A percentile compares a stretch with the other conserved stretches of the same genome.
These are phyloP conservation scores for Spisula subtruncata DNA, from an alignment of 2,888 invertebrate species.

Conservation along the genomic window DNA sequence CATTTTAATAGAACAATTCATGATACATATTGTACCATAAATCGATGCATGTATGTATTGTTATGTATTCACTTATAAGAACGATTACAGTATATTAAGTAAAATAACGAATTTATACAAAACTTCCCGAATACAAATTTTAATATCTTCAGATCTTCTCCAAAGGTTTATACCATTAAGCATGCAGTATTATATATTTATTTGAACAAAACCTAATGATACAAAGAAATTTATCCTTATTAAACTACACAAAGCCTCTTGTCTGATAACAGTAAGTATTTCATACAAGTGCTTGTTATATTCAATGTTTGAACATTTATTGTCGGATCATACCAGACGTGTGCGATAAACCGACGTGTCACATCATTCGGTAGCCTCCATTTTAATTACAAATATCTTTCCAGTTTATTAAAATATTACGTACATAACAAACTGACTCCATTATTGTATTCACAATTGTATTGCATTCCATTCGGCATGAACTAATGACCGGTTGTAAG, in stretches of 20 bases:
- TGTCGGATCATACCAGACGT: background rate
- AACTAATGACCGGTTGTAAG: too few species aligned
- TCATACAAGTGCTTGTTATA: background rate
- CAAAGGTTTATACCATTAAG: background rate
- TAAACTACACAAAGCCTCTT: background rate
- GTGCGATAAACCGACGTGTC: background rate
- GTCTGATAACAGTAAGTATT: conserved; percentile 27
- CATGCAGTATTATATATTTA: background rate
- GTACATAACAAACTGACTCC: too few species aligned
- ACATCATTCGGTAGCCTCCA: background rate
- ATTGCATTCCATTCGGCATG: too few species aligned
- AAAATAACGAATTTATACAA: too few species aligned
- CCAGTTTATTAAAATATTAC: too few species aligned
- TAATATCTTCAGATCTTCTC: background rate
- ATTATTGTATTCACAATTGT: too few species aligned
- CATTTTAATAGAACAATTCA: too few species aligned
- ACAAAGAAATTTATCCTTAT: conserved; percentile 21
- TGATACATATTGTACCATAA: too few species aligned
- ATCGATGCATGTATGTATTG: too few species aligned
- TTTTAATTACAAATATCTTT: background rate
- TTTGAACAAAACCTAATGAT: conserved; percentile 1
- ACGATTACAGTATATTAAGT: too few species aligned
- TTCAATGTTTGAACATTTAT: background rate
- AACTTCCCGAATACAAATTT: background rate
- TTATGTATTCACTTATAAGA: too few species aligned